Evolutionary conservation across 2,113 vertebrate species (phyloP).

Genomic region (Fulica atra): DNA sequence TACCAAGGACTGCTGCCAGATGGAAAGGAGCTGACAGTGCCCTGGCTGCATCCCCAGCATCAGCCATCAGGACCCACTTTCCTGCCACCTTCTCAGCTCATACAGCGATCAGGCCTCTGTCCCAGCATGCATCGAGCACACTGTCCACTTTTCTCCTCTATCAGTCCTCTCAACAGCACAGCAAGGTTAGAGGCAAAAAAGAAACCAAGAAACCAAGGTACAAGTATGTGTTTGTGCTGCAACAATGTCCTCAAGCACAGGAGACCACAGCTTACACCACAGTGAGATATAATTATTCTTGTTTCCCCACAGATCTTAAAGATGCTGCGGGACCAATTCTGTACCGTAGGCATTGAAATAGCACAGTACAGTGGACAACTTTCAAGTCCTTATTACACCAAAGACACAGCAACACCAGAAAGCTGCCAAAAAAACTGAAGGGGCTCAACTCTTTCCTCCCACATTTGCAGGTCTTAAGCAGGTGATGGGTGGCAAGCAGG

Average conservation of each 20-base stretch:
- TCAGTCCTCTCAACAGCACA: too few species aligned
- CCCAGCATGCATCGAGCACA: fast-evolving
- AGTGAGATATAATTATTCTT: background rate
- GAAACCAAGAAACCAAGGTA: background rate
- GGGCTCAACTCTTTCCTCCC: background rate
- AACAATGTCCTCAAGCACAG: background rate
- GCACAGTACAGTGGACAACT: too few species aligned
- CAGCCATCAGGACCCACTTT: background rate
- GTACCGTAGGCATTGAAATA: background rate
- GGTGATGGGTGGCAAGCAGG: background rate
- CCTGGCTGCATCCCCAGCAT: background rate
- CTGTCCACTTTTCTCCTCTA: background rate
- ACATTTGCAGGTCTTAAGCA: background rate
- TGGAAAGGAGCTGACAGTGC: background rate
- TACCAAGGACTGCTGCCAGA: background rate
- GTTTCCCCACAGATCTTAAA: fast-evolving
- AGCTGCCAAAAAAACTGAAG: background rate
- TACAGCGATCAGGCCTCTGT: background rate
- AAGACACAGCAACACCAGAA: fast-evolving
- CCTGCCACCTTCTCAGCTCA: background rate
- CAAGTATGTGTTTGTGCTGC: background rate
- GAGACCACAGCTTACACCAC: fast-evolving
- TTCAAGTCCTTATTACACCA: background rate
- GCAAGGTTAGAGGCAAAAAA: background rate
- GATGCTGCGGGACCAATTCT: background rate